Evolutionary conservation across 2,888 invertebrate genomes (phyloP), one percentile per base, ranked within the genome.

Genomic region (Nipponacmea schrenckii): DNA sequence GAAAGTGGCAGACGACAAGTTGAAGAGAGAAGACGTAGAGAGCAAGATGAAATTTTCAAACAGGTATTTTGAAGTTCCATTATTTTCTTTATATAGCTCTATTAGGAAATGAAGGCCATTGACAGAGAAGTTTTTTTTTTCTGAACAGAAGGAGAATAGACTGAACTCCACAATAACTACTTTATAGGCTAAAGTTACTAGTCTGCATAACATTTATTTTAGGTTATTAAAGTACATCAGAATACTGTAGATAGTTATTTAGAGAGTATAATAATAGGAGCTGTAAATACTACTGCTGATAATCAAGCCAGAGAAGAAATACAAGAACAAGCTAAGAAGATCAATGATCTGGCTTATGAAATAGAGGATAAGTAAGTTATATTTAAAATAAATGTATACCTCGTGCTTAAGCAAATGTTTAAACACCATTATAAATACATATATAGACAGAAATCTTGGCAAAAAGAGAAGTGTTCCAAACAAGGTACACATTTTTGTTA

Each of bases 11-110:
- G 93, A 67, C 89, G 95, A 26, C 95, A 96, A 87, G 91, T 92
- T 67, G 95, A 96, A 85, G 92, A 93, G 77, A 91, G 93, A 70
- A 90, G 94, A 56, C 90, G 94, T 8, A 87, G 92, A 10, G 93
- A 95, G 83, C 93, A 94, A 78, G 94, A 95, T 79, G 93, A 95
- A 87, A 92, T 95, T 85, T 95, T 94, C 85, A 93, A 92, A 86
- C 93, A 94, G 89, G 90, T 90, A 65, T 71, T n/a, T n/a, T 64
- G 15, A 27, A n/a, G n/a, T n/a, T n/a, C n/a, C n/a, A n/a, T n/a
- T n/a, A n/a, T n/a, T n/a, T n/a, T n/a, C n/a, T n/a, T n/a, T n/a
- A n/a, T n/a, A n/a, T 39, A 27, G 14, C 14, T 10, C 5, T 24
- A 12, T 2, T 26, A 17, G 7, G 14, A 26, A 24, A 14, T 24